Evolutionary conservation across 2,888 invertebrate species (phyloP).

Genomic region (Lepidocyrtinus sp.): DNA sequence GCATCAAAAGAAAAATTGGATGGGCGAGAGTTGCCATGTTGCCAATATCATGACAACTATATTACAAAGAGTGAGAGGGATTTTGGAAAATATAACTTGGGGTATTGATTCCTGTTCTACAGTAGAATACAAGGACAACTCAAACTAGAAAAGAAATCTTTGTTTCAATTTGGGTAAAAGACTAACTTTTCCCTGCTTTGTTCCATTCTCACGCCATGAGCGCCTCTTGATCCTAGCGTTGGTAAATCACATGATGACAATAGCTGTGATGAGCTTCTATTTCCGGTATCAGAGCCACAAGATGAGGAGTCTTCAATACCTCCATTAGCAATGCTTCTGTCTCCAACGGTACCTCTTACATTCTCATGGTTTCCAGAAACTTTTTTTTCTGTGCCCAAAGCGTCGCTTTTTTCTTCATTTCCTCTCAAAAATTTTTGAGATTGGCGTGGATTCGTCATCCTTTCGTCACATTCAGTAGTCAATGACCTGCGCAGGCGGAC

Average conservation of each 20-base stretch:
- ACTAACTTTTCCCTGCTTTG: background rate
- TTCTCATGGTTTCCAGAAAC: background rate
- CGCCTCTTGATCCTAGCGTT: background rate
- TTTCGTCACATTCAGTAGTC: slow-evolving; percentile 10
- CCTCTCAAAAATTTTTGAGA: background rate
- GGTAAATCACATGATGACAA: slow-evolving; percentile 19
- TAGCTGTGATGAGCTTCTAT: slow-evolving; percentile 22
- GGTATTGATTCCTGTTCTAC: background rate
- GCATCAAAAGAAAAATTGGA: background rate
- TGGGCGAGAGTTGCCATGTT: background rate
- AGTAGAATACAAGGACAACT: background rate
- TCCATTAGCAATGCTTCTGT: background rate
- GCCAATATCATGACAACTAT: background rate
- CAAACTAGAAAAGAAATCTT: background rate
- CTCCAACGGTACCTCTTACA: slow-evolving; percentile 14
- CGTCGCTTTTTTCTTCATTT: slow-evolving; percentile 4
- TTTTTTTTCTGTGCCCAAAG: background rate
- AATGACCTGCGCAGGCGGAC: slow-evolving; percentile 19
- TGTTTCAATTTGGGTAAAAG: background rate
- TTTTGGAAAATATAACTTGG: background rate
- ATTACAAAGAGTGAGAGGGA: too few relatives aligned
- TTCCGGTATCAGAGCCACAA: slow-evolving; percentile 37
- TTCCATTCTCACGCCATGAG: background rate
- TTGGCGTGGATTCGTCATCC: background rate
- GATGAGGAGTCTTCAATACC: background rate